Evolutionary conservation across 1,140 invertebrate species (phyloP), one percentile per base, ranked within the genome.

Genomic region (Heliconius nattereri): DNA sequence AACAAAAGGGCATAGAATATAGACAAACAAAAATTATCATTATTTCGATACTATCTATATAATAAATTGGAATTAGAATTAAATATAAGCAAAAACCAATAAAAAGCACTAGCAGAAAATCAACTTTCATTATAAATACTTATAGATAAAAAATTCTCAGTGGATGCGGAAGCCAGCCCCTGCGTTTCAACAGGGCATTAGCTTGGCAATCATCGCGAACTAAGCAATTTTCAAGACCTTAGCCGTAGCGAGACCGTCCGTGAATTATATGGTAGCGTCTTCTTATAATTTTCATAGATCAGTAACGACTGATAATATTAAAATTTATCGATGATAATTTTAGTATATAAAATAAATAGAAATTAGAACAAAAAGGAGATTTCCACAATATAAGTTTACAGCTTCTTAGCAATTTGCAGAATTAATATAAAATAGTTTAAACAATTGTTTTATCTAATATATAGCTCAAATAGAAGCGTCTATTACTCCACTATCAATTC

Each of bases 71-170:
- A n/a, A n/a, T n/a, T n/a, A n/a, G n/a, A n/a, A n/a, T n/a, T n/a
- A 60, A 60, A 26, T 23, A 23, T 66, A 66, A 66, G 54, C 8
- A 26, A 29, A 29, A 66, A 66, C 32, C 32, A 35, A 35, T 35
- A 5, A 23, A 66, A 66, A 23, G 9, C 3, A 66, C 57, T 13
- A 66, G 26, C 23, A 29, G 26, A 16, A 8, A 23, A 29, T 29
- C 23, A 29, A 66, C 6, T 66, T 66, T 8, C 9, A 23, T 16
- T 29, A 66, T 16, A 66, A 26, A 29, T 66, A 29, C 3, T 29
- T 66, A 66, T 29, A 91, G 90, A 91, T 92, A 92, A 91, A 91
- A 87, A 91, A 87, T 86, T 89, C 85, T 83, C 85, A 83, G 85
- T 85, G 80, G 80, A 92, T 76, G 88, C 90, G 91, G 91, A 93